Conservation (phyloP, 53 echinoderm and acorn worm genomes). For the Apostichopus leukothele region DNA sequence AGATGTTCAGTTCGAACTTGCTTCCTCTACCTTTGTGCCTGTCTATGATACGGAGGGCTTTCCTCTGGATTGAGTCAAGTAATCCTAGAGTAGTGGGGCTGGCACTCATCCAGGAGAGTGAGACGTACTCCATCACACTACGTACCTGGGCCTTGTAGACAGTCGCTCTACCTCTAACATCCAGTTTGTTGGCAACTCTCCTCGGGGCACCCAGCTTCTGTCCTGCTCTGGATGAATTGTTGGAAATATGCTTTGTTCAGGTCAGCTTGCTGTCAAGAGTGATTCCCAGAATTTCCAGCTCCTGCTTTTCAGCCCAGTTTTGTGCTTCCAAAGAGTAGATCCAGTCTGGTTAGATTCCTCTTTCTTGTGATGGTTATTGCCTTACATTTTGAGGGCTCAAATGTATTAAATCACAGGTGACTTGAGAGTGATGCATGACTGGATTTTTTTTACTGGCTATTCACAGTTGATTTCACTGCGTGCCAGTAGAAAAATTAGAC, state of each 20-base stretch:
- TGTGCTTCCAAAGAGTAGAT: constrained; percentile 3
- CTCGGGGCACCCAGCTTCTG: not conserved
- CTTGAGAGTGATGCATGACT: too few relatives aligned
- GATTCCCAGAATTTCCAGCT: constrained; percentile 52
- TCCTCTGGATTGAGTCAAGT: too few relatives aligned
- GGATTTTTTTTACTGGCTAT: too few relatives aligned
- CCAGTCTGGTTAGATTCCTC: constrained; percentile 19
- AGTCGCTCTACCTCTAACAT: too few relatives aligned
- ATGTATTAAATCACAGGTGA: not conserved
- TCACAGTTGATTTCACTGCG: too few relatives aligned
- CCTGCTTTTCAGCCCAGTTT: not conserved
- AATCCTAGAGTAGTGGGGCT: too few relatives aligned
- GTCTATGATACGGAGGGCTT: not conserved
- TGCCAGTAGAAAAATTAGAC: too few relatives aligned
- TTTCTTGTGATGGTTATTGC: constrained; percentile 24
- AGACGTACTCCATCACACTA: not conserved
- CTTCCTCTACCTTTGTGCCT: constrained; percentile 20
- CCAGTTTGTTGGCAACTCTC: constrained; percentile 36
- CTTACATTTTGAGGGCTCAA: constrained; percentile 42
- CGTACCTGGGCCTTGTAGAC: too few relatives aligned
- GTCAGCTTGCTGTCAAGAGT: constrained; percentile 45
- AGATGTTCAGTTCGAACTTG: not conserved
- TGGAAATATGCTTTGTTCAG: too few relatives aligned
- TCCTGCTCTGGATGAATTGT: too few relatives aligned
- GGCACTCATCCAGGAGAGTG: constrained; percentile 42